A percentile compares a stretch with the other conserved stretches of the same genome.
Evolutionary conservation across 2,113 vertebrate species (phyloP).

Genomic region (Psephotus haematonotus): DNA sequence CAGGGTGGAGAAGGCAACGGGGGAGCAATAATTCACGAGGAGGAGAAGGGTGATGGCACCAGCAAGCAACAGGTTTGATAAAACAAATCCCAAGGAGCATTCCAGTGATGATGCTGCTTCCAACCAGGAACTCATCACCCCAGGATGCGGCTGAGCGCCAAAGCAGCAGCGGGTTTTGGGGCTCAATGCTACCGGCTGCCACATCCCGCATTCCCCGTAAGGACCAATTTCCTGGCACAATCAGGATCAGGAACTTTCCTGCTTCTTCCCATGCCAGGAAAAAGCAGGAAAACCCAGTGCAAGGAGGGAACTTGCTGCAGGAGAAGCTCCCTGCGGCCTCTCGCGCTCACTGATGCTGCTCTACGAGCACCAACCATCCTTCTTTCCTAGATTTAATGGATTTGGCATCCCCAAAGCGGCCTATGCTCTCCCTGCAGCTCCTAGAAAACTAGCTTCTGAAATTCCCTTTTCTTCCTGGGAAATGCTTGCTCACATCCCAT

Average conservation of each 20-base stretch:
- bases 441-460: background rate
- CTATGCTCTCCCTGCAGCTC: background rate
- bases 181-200: accelerated
- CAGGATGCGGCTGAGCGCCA: accelerated
- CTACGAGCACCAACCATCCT: background rate
- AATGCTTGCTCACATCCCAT: accelerated
- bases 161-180: accelerated
- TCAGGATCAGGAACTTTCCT: accelerated
- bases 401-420: background rate
- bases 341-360: background rate
- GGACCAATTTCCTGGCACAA: background rate
- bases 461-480: accelerated
- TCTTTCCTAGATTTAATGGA: too few species aligned
- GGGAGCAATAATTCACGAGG: background rate
- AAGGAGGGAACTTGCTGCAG: background rate
- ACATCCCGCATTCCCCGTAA: background rate
- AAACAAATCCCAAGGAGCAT: background rate
- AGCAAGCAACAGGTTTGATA: background rate
- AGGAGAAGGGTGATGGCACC: background rate
- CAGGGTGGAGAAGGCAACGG: accelerated
- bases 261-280: background rate
- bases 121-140: accelerated
- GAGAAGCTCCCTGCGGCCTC: background rate
- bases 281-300: background rate
- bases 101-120: background rate